Base-by-base conservation (phyloP, 2,888 invertebrate species). In the Trisateles emortualis region DNA sequence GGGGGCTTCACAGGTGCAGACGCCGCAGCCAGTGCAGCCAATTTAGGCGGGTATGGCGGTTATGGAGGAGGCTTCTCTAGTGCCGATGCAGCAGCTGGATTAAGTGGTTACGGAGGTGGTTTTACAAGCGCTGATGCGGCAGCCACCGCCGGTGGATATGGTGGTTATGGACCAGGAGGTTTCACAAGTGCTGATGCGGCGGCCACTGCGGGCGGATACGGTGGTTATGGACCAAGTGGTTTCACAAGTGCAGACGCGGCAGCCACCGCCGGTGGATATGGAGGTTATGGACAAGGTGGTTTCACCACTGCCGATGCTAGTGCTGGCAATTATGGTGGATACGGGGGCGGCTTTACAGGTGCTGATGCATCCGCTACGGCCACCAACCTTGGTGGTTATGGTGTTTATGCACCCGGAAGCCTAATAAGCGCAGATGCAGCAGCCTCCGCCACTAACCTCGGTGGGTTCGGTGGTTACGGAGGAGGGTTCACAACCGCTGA, bases 141-240 rank as follows among this genome's bases (percentile, higher is more conserved):
- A 0, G 52, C 51, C 0, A 52, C 51, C 3, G 45, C 51, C 1
- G 36, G 60, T 0, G 44, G 56, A 2, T 48, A 17, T 8, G 30
- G 52, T 1, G 59, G 57, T 8, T 63, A 42, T 24, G 14, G 47
- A n/a, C 30, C 30, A n/a, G 52, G 55, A 1, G 49, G 45, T 4
- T 26, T 26, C 29, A 17, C 49, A 3, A 32, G 6, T 32, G 47
- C 47, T 0, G 14, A 49, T 22, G 49, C 49, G 0, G 42, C 49
- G n/a, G 56, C 65, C 5, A 52, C 59, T 16, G 59, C 68, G 6
- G 33, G 63, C 53, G 5, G 41, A 43, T 4, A 11, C 1, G 44
- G 32, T 2, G 26, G 32, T 5, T 41, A 47, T 36, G 43, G 43
- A 33, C 9, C 26, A 4, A 29, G 42, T 6, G 33, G 33, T 2